Base-by-base conservation (phyloP, 2,888 invertebrate genomes). In the Andrena chrysosceles region DNA sequence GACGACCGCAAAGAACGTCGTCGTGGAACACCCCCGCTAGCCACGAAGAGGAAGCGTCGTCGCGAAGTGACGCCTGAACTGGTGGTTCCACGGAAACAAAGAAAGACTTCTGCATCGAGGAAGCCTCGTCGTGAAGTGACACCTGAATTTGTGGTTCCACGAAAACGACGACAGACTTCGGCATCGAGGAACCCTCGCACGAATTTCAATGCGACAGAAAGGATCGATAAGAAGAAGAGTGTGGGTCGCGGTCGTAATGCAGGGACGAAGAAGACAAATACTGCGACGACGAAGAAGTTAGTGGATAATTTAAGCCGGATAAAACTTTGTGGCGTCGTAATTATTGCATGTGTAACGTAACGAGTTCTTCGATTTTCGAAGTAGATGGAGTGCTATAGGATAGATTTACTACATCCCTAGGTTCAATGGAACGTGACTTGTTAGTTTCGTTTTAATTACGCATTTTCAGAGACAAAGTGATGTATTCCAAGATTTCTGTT, bases 1-100 rank as follows among this genome's bases (percentile, higher is more conserved):
- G 33, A 35, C 7, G 68, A 77, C 13, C 76, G 60, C 0, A 80
- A 35, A 26, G 70, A 81, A 7, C 70, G 68, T 26, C 85, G 85
- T n/a, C 77, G 73, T 0, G 52, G 59, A 1, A 78, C 75, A 2
- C 60, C 74, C 1, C 48, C 72, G 20, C 63, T 31, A 62, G 13
- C 60, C 7, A 20, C 48, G 52, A 73, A 60, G 16, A 64, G 35
- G n/a, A 71, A 68, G 5, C 20, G 56, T 5, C 68, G 26, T 4
- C 81, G 68, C 13, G 59, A 73, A 4, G 2, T n/a, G 3, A 48
- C 60, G 5, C n/a, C 67, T 10, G 72, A 64, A 5, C 13, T 52
- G 26, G 13, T 67, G 29, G 20, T 62, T 2, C 54, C 67, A 1
- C 71, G 31, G 23, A 67, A 88, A 23, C 68, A 35, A 31, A 48